Base-by-base conservation (phyloP, 2,888 invertebrate species). In the Chrysina gloriosa region DNA sequence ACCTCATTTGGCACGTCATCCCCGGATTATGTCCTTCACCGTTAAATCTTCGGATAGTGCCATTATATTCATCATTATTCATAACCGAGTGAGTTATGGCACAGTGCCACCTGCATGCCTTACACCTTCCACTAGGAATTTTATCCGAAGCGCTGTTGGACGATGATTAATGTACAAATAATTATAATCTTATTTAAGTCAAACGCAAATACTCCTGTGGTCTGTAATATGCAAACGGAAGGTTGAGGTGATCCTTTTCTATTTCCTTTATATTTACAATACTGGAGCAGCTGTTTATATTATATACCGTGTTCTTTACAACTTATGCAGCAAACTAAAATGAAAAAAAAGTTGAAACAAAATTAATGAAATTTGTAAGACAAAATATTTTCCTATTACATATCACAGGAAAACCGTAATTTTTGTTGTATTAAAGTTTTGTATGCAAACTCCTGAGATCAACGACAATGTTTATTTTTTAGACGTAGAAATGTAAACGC, bases 1-100 rank as follows among this genome's bases (percentile, higher is more conserved):
- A 31, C 9, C 52, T 31, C 52, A 31, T 52, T 52, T 52, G 52
- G 31, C 31, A 7, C 31, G 31, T 52, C 27, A 19, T 52, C 31
- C 29, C n/a, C 19, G 29, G 31, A 52, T 52, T 52, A 19, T 25
- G 31, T 25, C 19, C 19, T 52, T 52, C 52, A 31, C 29, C 52
- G 31, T 31, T 52, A 31, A 52, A 52, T 52, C 52, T 52, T 52
- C 31, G 52, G 52, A 52, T 52, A 52, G 31, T 52, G 52, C 31
- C 52, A 52, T 52, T 52, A 52, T 31, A 31, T 19, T 52, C 52
- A 52, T 52, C 52, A 52, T 52, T 52, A 52, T 52, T 52, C 52
- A 52, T 52, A 52, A 7, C 31, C 14, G 14, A 14, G 31, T 29
- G 52, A 52, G 31, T 52, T 52, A 52, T 52, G 31, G 52, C 19